These are phyloP conservation scores for Frankliniella intonsa DNA, from an alignment of 2,888 invertebrate species.

Conservation along the genomic window DNA sequence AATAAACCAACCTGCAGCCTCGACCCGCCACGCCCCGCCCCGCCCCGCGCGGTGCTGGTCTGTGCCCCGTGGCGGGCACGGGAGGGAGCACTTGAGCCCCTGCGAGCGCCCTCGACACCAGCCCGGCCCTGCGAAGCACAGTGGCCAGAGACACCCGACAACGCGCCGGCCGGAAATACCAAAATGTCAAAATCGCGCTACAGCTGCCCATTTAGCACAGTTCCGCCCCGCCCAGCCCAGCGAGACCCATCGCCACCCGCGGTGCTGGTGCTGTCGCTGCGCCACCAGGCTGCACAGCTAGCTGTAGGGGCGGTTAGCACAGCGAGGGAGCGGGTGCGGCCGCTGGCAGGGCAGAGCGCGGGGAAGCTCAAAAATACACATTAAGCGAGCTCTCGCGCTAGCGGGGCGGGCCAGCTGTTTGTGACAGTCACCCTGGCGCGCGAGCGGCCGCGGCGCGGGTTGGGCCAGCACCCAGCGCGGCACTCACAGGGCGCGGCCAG, in stretches of 20 bases:
- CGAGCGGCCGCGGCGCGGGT: too few relatives aligned
- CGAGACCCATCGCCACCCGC: not conserved
- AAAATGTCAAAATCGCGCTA: too few relatives aligned
- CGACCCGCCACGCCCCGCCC: not conserved
- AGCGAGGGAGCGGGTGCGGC: not conserved
- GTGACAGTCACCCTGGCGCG: not conserved
- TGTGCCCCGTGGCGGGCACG: not conserved
- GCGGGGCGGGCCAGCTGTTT: conserved; percentile 6
- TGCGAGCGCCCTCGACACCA: not conserved
- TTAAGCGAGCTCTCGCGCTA: not conserved
- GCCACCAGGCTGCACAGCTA: not conserved
- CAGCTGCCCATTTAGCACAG: too few relatives aligned
- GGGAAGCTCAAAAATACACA: not conserved
- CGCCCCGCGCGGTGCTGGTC: too few relatives aligned
- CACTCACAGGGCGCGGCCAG: too few relatives aligned
- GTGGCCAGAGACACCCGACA: not conserved
- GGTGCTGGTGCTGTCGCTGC: not conserved
- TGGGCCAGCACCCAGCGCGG: too few relatives aligned
- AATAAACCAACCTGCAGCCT: conserved; percentile 19
- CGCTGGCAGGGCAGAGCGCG: not conserved
- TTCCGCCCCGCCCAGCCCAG: not conserved
- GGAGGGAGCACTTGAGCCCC: not conserved
- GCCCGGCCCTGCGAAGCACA: not conserved
- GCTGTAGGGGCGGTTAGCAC: not conserved
- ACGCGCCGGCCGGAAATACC: too few relatives aligned